Evolutionary conservation across 2,797 vertebrate genomes (phyloP).

Genomic region (Pempheris klunzingeri): DNA sequence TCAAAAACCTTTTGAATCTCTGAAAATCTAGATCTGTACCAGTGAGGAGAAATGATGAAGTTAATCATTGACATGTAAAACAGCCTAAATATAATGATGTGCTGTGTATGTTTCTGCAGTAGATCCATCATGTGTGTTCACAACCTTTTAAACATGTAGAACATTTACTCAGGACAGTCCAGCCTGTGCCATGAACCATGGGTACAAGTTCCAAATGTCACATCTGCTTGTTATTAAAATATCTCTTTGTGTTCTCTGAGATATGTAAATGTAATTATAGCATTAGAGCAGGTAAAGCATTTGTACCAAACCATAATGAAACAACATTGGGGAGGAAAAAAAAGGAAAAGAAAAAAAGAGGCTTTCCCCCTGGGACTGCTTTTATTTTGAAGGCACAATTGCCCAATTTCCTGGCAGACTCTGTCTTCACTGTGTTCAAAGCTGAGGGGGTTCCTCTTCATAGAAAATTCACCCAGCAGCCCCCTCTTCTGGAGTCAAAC

Average conservation of each 20-base stretch:
- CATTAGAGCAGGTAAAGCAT: no score
- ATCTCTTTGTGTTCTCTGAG: background rate
- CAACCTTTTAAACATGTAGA: background rate
- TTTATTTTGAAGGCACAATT: conserved; percentile 73
- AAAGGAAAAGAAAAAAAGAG: no score
- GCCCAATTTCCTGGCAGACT: conserved; percentile 63
- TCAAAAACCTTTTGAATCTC: background rate
- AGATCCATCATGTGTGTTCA: background rate
- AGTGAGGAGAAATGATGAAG: background rate
- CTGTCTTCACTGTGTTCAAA: conserved; percentile 49
- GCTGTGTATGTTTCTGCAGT: background rate
- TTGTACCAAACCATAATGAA: background rate
- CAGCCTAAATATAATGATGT: background rate
- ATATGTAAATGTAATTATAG: background rate
- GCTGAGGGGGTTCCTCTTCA: conserved; percentile 87
- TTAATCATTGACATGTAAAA: background rate
- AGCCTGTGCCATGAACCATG: background rate
- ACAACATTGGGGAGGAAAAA: no score
- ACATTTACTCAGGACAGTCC: background rate
- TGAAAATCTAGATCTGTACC: background rate
- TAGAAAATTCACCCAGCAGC: conserved; percentile 81
- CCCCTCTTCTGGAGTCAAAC: conserved; percentile 86
- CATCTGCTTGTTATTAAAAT: background rate
- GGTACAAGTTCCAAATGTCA: background rate
- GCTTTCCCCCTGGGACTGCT: conserved; percentile 39